Conservation (phyloP, 2,797 vertebrate species). For the Scyliorhinus canicula region DNA sequence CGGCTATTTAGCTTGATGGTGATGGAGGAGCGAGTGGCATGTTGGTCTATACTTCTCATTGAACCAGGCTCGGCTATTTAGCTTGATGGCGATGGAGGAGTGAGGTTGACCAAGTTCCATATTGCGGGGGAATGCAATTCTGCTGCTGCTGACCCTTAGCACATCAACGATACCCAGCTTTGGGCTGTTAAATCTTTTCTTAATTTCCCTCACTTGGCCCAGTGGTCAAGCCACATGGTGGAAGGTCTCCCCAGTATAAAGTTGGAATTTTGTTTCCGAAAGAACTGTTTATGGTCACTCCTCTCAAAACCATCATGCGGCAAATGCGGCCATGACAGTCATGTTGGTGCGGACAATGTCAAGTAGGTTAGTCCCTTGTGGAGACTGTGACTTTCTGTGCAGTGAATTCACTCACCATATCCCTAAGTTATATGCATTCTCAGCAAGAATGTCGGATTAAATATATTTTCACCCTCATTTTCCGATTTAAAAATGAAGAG, state of each 20-base stretch:
- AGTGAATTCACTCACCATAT: background rate
- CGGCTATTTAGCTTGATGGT: too few relatives aligned
- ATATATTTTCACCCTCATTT: background rate
- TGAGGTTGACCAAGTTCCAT: too few relatives aligned
- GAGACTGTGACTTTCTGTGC: background rate
- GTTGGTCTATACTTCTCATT: too few relatives aligned
- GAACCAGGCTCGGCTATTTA: too few relatives aligned
- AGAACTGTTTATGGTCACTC: background rate
- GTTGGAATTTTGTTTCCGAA: background rate
- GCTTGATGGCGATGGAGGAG: too few relatives aligned
- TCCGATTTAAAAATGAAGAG: background rate
- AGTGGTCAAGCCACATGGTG: background rate
- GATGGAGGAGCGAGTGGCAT: too few relatives aligned
- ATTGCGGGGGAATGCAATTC: background rate
- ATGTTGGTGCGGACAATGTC: too few relatives aligned
- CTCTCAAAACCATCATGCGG: background rate
- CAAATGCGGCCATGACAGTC: background rate
- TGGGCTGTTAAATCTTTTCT: background rate
- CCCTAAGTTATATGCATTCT: background rate
- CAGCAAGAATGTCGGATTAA: slow-evolving; percentile 6
- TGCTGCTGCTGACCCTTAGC: background rate
- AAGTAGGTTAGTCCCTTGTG: background rate
- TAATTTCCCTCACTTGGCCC: background rate
- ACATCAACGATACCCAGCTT: background rate
- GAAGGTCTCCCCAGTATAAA: background rate